Base-by-base conservation (phyloP, 2,797 vertebrate genomes). In the Rhinophrynus dorsalis region DNA sequence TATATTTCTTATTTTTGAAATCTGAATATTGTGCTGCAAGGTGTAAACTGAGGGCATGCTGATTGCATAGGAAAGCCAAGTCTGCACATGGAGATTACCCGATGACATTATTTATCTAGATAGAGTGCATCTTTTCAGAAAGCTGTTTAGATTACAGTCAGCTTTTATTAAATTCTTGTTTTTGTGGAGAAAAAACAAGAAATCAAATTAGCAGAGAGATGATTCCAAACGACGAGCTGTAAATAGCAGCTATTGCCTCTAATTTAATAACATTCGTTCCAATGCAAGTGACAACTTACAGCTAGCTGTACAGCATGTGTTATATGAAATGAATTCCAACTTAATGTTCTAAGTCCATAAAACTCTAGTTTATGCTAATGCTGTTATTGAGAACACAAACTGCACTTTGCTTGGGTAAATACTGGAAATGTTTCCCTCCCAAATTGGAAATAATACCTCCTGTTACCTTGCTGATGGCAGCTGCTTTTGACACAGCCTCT, bases 121-220 rank as follows among this genome's bases (percentile, higher is more conserved):
- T 47, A 35, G 38, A 37, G 26, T 47, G 26, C 29, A 3, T 11
- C 45, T 56, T 56, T 38, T 63, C 30, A 30, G 21, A 42, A 17
- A 71, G 4, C 2, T 18, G 32, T 35, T 30, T 70, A 11, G 51
- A 32, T 47, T 18, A n/a, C 11, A 38, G 59, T 29, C 29, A 26
- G 20, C 45, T 63, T 58, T 40, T 55, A 55, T 63, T 56, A 62
- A 27, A 35, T 54, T 55, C 1, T 1, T 59, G 10, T 35, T 17
- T 27, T 45, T 32, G 12, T 29, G 11, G 24, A 48, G 38, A 8
- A 52, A 30, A n/a, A 7, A 27, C n/a, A 35, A 20, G 29, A 61
- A 70, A 70, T 56, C 15, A 70, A 63, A 55, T 48, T 38, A 15
- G 35, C 7, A 17, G 38, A 35, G 58, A 56, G 45, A 70, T 30